A percentile compares a stretch with the other conserved stretches of the same genome.
phyloP scores from a whole-genome alignment of 1,140 invertebrate species.

The Drosophila pseudoananassae region DNA sequence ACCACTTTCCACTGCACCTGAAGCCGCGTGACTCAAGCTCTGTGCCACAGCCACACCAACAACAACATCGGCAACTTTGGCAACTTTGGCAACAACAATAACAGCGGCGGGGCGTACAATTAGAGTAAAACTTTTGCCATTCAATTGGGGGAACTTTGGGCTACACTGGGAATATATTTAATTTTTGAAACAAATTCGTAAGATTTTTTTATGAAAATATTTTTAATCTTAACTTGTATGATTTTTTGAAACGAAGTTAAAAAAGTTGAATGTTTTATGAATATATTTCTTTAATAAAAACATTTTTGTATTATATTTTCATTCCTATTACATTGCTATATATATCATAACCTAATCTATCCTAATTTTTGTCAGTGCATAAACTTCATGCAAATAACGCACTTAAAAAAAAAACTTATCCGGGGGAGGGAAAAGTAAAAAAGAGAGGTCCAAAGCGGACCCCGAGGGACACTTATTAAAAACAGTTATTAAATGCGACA shows the following conservation, averaged over 20 bases:
- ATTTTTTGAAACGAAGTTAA: too few relatives aligned
- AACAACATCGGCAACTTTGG: not conserved
- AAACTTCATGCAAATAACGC: constrained; percentile 68
- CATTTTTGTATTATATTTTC: too few relatives aligned
- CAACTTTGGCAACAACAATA: not conserved
- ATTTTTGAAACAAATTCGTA: not conserved
- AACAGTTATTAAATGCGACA: constrained; percentile 82
- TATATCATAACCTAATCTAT: too few relatives aligned
- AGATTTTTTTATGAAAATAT: not conserved
- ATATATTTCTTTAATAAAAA: too few relatives aligned
- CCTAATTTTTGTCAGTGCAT: constrained; percentile 9
- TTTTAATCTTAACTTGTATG: too few relatives aligned
- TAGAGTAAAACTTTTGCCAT: constrained; percentile 64
- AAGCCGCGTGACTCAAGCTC: constrained; percentile 67
- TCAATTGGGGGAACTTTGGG: constrained; percentile 15
- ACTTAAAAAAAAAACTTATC: not conserved
- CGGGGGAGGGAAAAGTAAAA: constrained; percentile 19
- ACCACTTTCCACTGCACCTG: constrained; percentile 50
- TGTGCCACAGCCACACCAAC: not conserved
- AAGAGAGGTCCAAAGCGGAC: constrained; percentile 35
- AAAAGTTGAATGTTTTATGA: too few relatives aligned
- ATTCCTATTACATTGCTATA: too few relatives aligned
- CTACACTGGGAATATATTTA: not conserved
- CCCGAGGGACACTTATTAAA: constrained; percentile 81
- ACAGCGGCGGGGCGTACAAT: constrained; percentile 64